Evolutionary conservation across 2,888 invertebrate species (phyloP).

Genomic region (Ormia ochracea): DNA sequence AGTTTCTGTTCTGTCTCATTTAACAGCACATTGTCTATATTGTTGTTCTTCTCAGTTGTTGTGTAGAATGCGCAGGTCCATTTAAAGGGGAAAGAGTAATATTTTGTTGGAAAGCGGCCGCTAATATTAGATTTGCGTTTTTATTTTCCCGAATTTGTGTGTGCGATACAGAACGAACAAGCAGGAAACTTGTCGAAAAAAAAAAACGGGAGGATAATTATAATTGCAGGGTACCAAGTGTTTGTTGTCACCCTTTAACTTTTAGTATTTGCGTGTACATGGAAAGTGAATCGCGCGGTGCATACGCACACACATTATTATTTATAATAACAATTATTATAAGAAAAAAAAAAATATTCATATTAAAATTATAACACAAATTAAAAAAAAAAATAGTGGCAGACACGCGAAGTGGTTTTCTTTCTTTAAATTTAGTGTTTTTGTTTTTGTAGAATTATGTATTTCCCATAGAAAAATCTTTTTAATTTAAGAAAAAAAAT

Average conservation of each 20-base stretch:
- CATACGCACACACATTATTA: conserved; percentile 55
- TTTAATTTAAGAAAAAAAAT: not conserved
- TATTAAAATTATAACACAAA: not conserved
- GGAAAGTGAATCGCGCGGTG: conserved; percentile 61
- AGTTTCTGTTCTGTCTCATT: not conserved
- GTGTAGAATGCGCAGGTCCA: conserved; percentile 19
- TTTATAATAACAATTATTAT: conserved; percentile 23
- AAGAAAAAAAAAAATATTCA: conserved; percentile 36
- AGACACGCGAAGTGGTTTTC: conserved; percentile 3
- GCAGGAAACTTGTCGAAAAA: not conserved
- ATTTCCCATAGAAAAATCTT: not conserved
- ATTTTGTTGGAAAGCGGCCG: conserved; percentile 54
- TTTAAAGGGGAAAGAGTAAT: conserved; percentile 13
- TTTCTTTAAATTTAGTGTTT: not conserved
- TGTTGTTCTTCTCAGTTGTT: conserved; percentile 31
- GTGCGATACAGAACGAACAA: not conserved
- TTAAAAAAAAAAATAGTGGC: too few relatives aligned
- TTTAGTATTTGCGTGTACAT: conserved; percentile 66
- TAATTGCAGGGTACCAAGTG: conserved; percentile 65
- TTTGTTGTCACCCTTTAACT: conserved; percentile 65
- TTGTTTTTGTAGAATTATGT: conserved; percentile 18
- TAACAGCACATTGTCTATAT: conserved; percentile 12
- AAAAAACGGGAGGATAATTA: conserved; percentile 45
- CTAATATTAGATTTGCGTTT: conserved; percentile 43
- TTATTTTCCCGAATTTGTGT: conserved; percentile 10